A percentile compares a stretch with the other conserved stretches of the same genome.
Evolutionary conservation across 2,797 vertebrate genomes (phyloP).

Genomic region (Diplodus sargus): DNA sequence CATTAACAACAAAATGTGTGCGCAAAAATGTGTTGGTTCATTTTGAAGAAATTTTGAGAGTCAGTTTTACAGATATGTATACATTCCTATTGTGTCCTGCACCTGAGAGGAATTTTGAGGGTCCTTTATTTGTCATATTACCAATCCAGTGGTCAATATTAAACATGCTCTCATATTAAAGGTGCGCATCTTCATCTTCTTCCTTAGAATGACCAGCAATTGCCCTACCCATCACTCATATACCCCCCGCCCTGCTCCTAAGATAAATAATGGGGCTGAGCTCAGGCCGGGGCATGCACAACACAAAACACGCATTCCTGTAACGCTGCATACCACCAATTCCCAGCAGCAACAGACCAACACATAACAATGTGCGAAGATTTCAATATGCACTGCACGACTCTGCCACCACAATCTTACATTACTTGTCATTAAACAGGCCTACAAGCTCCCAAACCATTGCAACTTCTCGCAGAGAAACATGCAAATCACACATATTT

Average conservation of each 20-base stretch:
- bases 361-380: conserved; percentile 53
- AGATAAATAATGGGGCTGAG: conserved; percentile 34
- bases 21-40: neutral
- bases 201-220: conserved; percentile 2
- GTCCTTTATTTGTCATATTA: neutral
- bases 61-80: neutral
- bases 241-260: conserved; percentile 13
- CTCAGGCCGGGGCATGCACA: conserved; percentile 68
- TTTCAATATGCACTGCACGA: conserved; percentile 16
- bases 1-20: conserved; percentile 2
- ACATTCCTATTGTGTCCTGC: neutral
- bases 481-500: neutral
- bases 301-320: conserved; percentile 75
- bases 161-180: neutral
- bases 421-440: neutral
- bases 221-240: neutral
- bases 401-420: conserved; percentile 4
- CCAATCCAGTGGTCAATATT: neutral
- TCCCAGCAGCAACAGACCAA: conserved; percentile 49
- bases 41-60: neutral
- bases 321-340: conserved; percentile 63
- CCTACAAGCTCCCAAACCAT: conserved; percentile 5
- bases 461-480: neutral
- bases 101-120: neutral
- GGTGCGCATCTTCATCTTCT: neutral